Percentiles rank a stretch among this genome's conserved stretches.
Conservation (phyloP, 2,888 invertebrate genomes). For the Enchytraeus crypticus region DNA sequence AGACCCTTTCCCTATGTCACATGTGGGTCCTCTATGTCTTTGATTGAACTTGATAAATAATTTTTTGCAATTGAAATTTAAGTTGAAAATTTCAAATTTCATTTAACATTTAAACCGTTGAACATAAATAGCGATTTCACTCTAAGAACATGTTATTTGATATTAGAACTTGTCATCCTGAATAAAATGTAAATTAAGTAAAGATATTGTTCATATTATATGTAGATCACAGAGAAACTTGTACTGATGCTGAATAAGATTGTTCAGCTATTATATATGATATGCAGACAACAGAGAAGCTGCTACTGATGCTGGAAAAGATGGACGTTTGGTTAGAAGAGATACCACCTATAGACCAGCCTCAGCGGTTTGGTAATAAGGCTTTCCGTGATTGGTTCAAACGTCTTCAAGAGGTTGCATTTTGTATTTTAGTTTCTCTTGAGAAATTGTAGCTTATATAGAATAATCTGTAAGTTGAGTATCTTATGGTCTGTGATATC, state of each 20-base stretch:
- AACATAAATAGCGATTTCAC: too few species aligned
- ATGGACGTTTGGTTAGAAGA: slow-evolving; percentile 68
- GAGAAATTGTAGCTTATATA: background rate
- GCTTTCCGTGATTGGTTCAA: slow-evolving; percentile 76
- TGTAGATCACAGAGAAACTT: too few species aligned
- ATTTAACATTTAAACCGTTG: too few species aligned
- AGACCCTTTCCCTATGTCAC: slow-evolving; percentile 52
- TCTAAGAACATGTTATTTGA: too few species aligned
- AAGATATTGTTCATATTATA: background rate
- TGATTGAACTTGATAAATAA: background rate
- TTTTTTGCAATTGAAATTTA: too few species aligned
- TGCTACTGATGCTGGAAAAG: slow-evolving; percentile 62
- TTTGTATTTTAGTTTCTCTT: background rate
- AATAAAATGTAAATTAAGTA: too few species aligned
- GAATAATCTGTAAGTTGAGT: background rate
- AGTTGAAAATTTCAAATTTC: too few species aligned
- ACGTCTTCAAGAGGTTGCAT: slow-evolving; percentile 56
- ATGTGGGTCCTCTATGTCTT: slow-evolving; percentile 17
- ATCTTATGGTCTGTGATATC: too few species aligned
- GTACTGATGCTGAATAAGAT: background rate
- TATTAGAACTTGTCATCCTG: too few species aligned
- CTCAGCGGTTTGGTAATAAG: slow-evolving; percentile 92
- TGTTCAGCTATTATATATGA: background rate
- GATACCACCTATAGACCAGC: slow-evolving; percentile 79
- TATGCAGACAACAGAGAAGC: slow-evolving; percentile 34